phyloP scores from a whole-genome alignment of 2,113 vertebrate species.

The Sylvilagus bachmani region DNA sequence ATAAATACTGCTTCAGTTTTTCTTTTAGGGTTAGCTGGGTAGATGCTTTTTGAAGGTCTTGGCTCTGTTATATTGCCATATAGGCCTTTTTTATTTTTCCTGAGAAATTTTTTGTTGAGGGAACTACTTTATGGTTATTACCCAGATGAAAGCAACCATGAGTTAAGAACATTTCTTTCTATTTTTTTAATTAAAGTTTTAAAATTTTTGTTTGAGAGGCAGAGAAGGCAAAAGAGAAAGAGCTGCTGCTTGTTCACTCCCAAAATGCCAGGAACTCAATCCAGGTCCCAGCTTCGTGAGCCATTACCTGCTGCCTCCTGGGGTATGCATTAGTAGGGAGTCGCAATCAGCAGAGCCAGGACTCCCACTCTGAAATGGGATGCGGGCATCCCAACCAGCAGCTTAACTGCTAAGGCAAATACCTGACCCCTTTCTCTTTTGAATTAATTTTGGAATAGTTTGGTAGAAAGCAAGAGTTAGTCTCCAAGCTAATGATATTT shows the following conservation, averaged over 20 bases:
- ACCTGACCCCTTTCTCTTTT: not conserved
- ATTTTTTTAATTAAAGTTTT: not conserved
- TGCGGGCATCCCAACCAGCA: too few relatives aligned
- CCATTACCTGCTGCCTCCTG: too few relatives aligned
- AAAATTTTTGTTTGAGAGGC: too few relatives aligned
- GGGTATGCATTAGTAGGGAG: too few relatives aligned
- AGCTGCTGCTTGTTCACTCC: too few relatives aligned
- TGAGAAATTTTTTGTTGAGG: not conserved
- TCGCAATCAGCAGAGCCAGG: too few relatives aligned
- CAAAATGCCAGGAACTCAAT: too few relatives aligned
- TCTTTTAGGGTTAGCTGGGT: not conserved
- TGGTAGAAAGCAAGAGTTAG: not conserved
- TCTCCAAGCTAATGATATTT: not conserved
- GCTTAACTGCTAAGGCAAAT: too few relatives aligned
- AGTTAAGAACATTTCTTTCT: not conserved
- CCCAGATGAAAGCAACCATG: not conserved
- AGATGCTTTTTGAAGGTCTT: conserved; percentile 29
- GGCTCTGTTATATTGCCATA: not conserved
- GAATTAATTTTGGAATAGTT: conserved; percentile 10
- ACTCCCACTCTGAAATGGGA: too few relatives aligned
- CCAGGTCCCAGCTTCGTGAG: too few relatives aligned
- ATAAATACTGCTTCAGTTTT: conserved; percentile 30
- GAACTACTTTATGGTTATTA: conserved; percentile 2
- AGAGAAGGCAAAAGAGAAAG: too few relatives aligned
- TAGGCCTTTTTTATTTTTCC: not conserved